Evolutionary conservation across 2,888 invertebrate species (phyloP).

Genomic region (Rhaphigaster nebulosa): DNA sequence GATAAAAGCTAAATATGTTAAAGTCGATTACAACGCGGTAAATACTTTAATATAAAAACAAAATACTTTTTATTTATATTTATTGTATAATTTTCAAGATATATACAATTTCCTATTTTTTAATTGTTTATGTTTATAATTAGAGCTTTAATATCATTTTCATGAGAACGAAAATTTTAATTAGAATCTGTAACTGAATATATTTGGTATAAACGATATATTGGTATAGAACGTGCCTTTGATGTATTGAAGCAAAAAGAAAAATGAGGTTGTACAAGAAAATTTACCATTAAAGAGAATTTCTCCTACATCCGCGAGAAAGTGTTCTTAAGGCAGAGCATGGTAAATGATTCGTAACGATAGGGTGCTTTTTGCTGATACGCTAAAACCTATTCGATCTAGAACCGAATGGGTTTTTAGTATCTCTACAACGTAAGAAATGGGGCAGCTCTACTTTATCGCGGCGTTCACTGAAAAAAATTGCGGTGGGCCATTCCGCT

Average conservation of each 20-base stretch:
- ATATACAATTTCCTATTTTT: no score
- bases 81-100: no score
- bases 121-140: no score
- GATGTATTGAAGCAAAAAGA: background rate
- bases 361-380: conserved; percentile 37
- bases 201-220: background rate
- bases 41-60: no score
- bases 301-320: background rate
- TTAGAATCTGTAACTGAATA: background rate
- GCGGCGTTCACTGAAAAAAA: background rate
- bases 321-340: conserved; percentile 4
- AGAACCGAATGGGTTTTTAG: conserved; percentile 17
- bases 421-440: background rate
- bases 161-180: background rate
- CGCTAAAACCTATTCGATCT: conserved; percentile 13
- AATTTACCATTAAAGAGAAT: background rate
- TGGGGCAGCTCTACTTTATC: conserved; percentile 1
- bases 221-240: background rate
- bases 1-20: no score
- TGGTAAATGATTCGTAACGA: conserved; percentile 34
- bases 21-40: no score
- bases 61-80: no score
- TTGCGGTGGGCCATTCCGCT: background rate
- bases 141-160: no score
- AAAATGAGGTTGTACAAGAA: background rate